Evolutionary conservation across 2,113 vertebrate genomes (phyloP).

Genomic region (Hippocampus mohnikei): DNA sequence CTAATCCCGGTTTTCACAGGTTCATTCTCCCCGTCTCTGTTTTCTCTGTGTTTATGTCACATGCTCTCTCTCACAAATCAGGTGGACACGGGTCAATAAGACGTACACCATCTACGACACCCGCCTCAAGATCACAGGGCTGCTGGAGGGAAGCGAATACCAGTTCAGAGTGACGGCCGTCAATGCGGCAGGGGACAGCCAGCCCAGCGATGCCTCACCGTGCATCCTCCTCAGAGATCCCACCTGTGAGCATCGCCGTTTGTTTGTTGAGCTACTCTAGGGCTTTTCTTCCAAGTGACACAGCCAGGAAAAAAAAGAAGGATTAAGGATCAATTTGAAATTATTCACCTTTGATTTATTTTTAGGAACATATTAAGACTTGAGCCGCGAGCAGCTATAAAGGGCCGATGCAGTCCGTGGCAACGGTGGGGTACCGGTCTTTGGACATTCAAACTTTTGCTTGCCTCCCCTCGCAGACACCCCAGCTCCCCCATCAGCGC

Average conservation of each 20-base stretch:
- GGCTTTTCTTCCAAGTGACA: not conserved
- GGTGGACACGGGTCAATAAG: slow-evolving; percentile 96
- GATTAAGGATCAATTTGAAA: not conserved
- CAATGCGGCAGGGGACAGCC: slow-evolving; percentile 91
- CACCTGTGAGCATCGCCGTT: slow-evolving; percentile 80
- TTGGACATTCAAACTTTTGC: not conserved
- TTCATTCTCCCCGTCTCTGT: not conserved
- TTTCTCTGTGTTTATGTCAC: not conserved
- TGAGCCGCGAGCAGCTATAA: no score
- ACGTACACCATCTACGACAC: slow-evolving; percentile 92
- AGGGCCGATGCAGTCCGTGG: not conserved
- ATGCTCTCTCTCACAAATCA: slow-evolving; percentile 43
- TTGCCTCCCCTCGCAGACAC: slow-evolving; percentile 75
- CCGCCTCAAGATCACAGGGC: slow-evolving; percentile 87
- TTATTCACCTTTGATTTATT: not conserved
- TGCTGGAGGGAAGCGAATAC: slow-evolving; percentile 92
- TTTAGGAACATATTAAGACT: not conserved
- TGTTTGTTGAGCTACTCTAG: not conserved
- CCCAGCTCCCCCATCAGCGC: slow-evolving; percentile 88
- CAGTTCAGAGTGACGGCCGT: slow-evolving; percentile 94
- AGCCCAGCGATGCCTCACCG: slow-evolving; percentile 89
- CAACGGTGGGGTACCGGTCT: no score
- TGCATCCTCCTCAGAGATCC: slow-evolving; percentile 93
- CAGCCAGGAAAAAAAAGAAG: not conserved
- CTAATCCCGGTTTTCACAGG: not conserved